Base-by-base conservation (phyloP, 2,888 invertebrate genomes). In the Lymantria dispar region DNA sequence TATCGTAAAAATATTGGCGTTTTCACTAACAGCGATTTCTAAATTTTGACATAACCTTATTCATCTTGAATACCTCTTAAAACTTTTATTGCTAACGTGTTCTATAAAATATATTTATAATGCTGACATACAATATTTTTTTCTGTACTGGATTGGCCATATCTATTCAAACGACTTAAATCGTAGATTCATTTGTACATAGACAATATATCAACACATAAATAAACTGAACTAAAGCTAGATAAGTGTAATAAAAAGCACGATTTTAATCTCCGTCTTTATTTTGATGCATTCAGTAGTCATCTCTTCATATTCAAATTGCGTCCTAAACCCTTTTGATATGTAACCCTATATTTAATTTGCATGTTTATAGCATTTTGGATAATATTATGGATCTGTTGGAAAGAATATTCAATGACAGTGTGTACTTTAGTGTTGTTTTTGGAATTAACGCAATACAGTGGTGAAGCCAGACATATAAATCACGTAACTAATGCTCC, bases 401-500 rank as follows among this genome's bases (percentile, higher is more conserved):
- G 65, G 68, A 67, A 70, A 68, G 68, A 63, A 64, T 62, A 64
- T 67, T 64, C 64, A 65, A 69, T 62, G 69, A 57, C 52, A 59
- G 58, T 61, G 59, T 59, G 47, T 62, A 65, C 78, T 78, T 76
- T 72, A 72, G 79, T 70, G 84, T 85, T 84, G 83, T 85, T 79
- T 77, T 76, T 73, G 76, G 83, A 78, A 82, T 87, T 82, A 86
- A 76, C 79, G 77, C 74, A 76, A 72, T 70, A 78, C 77, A 62
- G 62, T 77, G 79, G 75, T 76, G 76, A 72, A 70, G 79, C 83
- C 89, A 91, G 90, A 90, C 89, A 73, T 80, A 91, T 91, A 91
- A 91, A 91, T 91, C 89, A 90, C 72, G 65, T 61, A 68, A 74
- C 78, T 87, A 88, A 89, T 85, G 83, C 87, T 76, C 74, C 81